Base-by-base conservation (phyloP, 2,888 invertebrate genomes). In the Drosophila nigritarsus region DNA sequence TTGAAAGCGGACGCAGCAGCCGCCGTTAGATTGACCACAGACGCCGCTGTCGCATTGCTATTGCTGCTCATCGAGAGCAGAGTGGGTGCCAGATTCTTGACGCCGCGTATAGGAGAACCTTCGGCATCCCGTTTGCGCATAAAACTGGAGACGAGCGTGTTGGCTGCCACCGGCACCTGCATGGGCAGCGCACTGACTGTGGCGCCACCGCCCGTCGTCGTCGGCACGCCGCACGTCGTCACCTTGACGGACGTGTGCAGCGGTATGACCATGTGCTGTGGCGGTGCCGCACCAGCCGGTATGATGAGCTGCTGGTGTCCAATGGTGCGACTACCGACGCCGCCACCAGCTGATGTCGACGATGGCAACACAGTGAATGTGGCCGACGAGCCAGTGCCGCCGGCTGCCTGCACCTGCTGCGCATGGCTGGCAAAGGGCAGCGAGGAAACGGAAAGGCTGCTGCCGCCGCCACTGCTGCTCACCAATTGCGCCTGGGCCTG, bases 61-160 rank as follows among this genome's bases (percentile, higher is more conserved):
- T 77, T 78, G 51, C 82, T 80, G 24, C 85, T 80, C 93, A 93
- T 93, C 1, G 93, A 91, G 0, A 93, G 82, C 51, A 93, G 62
- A 0, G 93, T 92, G 6, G 93, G 93, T 5, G 90, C 94, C 54
- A 95, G 92, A 92, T 95, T 95, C 91, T 95, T 95, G 24, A 95
- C 95, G 1, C 94, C 95, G 73, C 96, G 95, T 69, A 95, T 92
- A 1, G 96, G 95, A 0, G 95, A 95, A 13, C 92, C 92, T 67
- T 98, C 98, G 58, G 96, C 95, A 82, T 98, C 98, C 45, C 98
- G 94, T 93, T 98, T 98, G 70, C 98, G 94, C 67, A 98, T 82
- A 93, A 93, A 98, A 97, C 89, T 97, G 15, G 92, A 84, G 3
- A 90, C 89, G 2, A 89, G 75, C 1, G 91, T 54, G 8, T 71